These are phyloP conservation scores for Aphrophora alni DNA, from an alignment of 2,888 invertebrate species.

Conservation along the genomic window DNA sequence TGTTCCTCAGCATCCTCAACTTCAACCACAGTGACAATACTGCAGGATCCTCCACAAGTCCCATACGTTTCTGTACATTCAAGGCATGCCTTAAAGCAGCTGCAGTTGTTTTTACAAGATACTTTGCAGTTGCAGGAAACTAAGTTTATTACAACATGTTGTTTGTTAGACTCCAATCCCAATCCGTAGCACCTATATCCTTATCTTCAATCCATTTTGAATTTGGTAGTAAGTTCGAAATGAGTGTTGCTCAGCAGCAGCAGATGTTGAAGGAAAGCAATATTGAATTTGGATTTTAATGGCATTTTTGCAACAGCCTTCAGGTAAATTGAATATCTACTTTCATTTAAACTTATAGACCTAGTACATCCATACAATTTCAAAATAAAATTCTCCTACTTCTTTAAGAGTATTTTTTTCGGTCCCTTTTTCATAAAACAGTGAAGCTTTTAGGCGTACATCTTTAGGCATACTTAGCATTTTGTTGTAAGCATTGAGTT, in stretches of 20 bases:
- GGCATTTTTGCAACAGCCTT: no score
- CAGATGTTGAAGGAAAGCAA: slow-evolving; percentile 15
- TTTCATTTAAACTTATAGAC: no score
- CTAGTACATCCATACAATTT: no score
- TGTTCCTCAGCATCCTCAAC: slow-evolving; percentile 3
- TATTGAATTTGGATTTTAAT: slow-evolving; percentile 20
- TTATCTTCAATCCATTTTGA: not conserved
- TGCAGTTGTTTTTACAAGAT: slow-evolving; percentile 12
- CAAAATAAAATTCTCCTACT: no score
- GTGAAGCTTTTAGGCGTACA: not conserved
- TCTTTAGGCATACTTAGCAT: not conserved
- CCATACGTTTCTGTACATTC: slow-evolving; percentile 15
- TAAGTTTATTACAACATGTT: slow-evolving; percentile 14
- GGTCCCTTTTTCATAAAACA: not conserved
- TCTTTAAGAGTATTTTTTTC: not conserved
- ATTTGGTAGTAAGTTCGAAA: not conserved
- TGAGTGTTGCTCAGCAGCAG: slow-evolving; percentile 3
- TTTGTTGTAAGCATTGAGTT: not conserved
- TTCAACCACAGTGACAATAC: slow-evolving; percentile 7
- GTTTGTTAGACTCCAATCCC: not conserved
- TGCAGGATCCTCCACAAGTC: slow-evolving; percentile 21
- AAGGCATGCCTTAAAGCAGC: slow-evolving; percentile 15
- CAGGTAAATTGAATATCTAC: no score
- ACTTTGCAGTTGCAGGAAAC: slow-evolving; percentile 25
- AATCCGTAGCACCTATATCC: no score